phyloP scores from a whole-genome alignment of 2,888 invertebrate genomes.

The Mythimna lalbum region DNA sequence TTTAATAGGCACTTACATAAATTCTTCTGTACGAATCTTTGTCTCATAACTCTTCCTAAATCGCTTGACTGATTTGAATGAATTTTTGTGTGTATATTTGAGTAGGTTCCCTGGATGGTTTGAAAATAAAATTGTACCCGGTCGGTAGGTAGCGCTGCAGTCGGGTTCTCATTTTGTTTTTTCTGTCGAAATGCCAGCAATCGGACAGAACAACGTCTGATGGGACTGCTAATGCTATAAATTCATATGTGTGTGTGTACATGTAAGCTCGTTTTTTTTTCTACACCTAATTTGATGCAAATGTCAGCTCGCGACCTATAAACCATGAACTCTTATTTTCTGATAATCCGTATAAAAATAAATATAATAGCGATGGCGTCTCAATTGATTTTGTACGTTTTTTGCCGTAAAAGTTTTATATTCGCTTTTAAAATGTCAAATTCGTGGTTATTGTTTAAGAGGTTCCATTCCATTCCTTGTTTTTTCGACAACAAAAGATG shows the following conservation, averaged over 20 bases:
- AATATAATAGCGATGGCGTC: not conserved
- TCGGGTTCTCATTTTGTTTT: no score
- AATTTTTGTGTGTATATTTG: no score
- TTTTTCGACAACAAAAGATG: not conserved
- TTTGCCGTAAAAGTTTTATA: slow-evolving; percentile 4
- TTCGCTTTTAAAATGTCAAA: slow-evolving; percentile 21
- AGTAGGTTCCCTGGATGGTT: no score
- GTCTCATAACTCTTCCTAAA: no score
- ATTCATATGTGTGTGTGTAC: not conserved
- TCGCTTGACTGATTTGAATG: no score
- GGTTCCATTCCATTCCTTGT: not conserved
- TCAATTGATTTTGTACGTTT: slow-evolving; percentile 21
- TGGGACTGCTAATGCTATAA: no score
- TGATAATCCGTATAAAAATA: slow-evolving; percentile 13
- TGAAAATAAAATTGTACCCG: no score
- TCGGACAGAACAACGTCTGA: no score
- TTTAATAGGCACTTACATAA: no score
- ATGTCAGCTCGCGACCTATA: slow-evolving; percentile 39
- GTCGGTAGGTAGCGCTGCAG: no score
- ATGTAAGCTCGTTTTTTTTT: slow-evolving; percentile 16
- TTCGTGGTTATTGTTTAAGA: slow-evolving; percentile 4
- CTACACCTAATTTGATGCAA: slow-evolving; percentile 31
- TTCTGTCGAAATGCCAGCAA: no score
- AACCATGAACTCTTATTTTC: slow-evolving; percentile 26
- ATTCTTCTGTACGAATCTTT: no score